Conservation (phyloP, 2,888 invertebrate genomes). For the Sphaerophoria taeniata region DNA sequence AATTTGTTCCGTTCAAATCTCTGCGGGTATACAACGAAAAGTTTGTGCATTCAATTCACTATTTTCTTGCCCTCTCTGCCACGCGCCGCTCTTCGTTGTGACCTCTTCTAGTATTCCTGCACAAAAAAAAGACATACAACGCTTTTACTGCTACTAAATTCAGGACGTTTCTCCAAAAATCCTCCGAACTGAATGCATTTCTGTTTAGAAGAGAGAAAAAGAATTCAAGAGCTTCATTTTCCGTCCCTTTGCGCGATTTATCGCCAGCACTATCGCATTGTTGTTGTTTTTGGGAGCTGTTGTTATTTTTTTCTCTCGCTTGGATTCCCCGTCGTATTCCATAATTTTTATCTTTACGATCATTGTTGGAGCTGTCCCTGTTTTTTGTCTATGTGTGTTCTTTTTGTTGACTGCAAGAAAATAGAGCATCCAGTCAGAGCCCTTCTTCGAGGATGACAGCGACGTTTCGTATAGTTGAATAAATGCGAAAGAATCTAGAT, state of each 20-base stretch:
- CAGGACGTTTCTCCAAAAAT: slow-evolving; percentile 32
- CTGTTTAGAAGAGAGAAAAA: slow-evolving; percentile 18
- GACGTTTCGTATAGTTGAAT: slow-evolving; percentile 35
- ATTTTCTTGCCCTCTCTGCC: neutral
- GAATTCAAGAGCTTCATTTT: slow-evolving; percentile 35
- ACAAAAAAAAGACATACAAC: too few relatives aligned
- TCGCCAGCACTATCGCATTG: slow-evolving; percentile 61
- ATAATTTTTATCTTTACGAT: slow-evolving; percentile 73
- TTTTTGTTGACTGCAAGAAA: slow-evolving; percentile 11
- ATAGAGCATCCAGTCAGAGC: slow-evolving; percentile 31
- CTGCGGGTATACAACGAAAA: slow-evolving; percentile 61
- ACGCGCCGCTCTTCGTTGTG: neutral
- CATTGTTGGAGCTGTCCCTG: slow-evolving; percentile 68
- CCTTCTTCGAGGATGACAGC: slow-evolving; percentile 4
- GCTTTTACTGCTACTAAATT: slow-evolving; percentile 22
- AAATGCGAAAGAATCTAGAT: slow-evolving; percentile 41
- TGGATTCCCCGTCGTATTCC: slow-evolving; percentile 37
- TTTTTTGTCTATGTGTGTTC: slow-evolving; percentile 56
- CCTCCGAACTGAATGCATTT: slow-evolving; percentile 50
- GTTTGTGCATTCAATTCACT: slow-evolving; percentile 64
- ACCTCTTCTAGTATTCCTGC: too few relatives aligned
- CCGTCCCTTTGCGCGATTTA: slow-evolving; percentile 61
- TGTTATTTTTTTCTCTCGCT: slow-evolving; percentile 19
- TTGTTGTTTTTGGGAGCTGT: slow-evolving; percentile 13
- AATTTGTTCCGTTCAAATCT: slow-evolving; percentile 65